Evolutionary conservation across 53 echinoderm and acorn worm species (phyloP), one percentile per base, ranked within the genome.

Genomic region (Actinopyga echinites): DNA sequence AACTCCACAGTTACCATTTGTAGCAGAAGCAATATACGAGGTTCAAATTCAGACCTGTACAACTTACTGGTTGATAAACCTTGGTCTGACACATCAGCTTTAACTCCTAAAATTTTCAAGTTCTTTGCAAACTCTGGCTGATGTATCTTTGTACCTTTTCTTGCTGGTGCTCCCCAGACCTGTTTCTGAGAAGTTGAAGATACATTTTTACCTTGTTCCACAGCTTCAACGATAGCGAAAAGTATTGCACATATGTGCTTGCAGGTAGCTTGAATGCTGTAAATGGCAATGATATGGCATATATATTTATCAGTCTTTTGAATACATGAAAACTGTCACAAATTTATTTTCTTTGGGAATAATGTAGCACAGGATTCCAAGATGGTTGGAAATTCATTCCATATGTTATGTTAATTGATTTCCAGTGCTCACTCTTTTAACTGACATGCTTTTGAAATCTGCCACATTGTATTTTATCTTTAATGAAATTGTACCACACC

Each of bases 1-100:
- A 45, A 92, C 9, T 10, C 92, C 88, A 85, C 88, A 88, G 58
- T 91, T 88, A 29, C 88, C 88, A 77, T 88, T 85, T 22, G 86
- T 92, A n/a, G 89, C 89, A 19, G 57, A 36, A 21, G 92, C 88
- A 29, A 19, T 9, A 75, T 15, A 4, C 87, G 57, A 6, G 91
- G 91, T 19, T 91, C 87, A 71, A 68, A 91, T 5, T 80, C 57
- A 40, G 80, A 83, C 13, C 91, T 64, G 55, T 86, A 83, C 1
- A 7, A 2, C 20, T 68, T 64, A 35, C 54, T 71, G 30, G 56
- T 53, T 38, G 59, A 37, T 24, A 57, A 0, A 6, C 8, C 13
- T 26, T 87, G 83, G 19, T 66, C 19, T 13, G 57, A 49, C 0
- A 83, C 69, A 86, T 82, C 79, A 2, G 61, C 56, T 35, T 63